phyloP scores from a whole-genome alignment of 2,888 invertebrate species.

The Apodemia mormo region DNA sequence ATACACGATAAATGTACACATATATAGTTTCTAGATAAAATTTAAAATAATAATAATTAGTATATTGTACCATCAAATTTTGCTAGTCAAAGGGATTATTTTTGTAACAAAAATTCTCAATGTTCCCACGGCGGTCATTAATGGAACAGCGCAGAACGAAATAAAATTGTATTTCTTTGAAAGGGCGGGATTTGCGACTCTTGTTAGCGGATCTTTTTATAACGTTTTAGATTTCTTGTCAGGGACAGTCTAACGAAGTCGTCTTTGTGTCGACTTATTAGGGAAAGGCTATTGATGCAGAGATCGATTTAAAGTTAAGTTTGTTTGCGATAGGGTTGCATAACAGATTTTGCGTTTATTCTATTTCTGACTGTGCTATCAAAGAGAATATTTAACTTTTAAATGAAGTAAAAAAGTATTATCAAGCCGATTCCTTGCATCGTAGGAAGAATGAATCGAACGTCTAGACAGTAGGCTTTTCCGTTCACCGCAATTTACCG shows the following conservation, averaged over 20 bases:
- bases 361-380: not conserved
- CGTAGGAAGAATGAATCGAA: too few relatives aligned
- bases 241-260: constrained; percentile 40
- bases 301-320: not conserved
- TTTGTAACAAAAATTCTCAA: not conserved
- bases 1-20: too few relatives aligned
- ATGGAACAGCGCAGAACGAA: constrained; percentile 18
- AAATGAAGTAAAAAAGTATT: too few relatives aligned
- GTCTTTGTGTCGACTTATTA: constrained; percentile 36
- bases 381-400: too few relatives aligned
- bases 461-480: too few relatives aligned
- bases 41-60: not conserved
- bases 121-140: not conserved
- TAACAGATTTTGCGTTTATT: not conserved
- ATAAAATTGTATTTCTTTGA: constrained; percentile 40
- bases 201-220: constrained; percentile 43
- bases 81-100: not conserved
- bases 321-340: not conserved
- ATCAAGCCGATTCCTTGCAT: too few relatives aligned
- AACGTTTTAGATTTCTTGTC: constrained; percentile 40
- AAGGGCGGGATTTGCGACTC: constrained; percentile 37
- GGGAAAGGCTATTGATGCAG: constrained; percentile 13
- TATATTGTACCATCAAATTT: not conserved
- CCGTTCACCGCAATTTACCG: too few relatives aligned
- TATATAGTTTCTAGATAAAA: too few relatives aligned